Percentiles rank a stretch among this genome's conserved stretches.
Evolutionary conservation across 1,140 invertebrate genomes (phyloP).

Genomic region (Drosophila willistoni): DNA sequence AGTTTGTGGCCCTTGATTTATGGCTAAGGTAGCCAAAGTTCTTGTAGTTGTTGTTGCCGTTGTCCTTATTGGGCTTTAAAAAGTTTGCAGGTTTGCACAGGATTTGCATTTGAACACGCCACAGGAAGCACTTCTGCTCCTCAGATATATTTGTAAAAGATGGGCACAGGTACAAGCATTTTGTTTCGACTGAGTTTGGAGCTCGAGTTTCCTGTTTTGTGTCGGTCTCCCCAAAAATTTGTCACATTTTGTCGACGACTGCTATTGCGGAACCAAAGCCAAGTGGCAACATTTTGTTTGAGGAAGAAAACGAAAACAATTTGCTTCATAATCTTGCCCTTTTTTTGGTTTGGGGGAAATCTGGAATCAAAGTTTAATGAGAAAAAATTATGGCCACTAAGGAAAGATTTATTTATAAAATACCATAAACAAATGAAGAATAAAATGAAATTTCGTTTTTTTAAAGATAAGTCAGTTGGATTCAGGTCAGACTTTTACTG

Average conservation of each 20-base stretch:
- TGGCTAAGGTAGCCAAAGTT: slow-evolving; percentile 77
- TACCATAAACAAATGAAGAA: too few species aligned
- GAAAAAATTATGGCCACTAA: too few species aligned
- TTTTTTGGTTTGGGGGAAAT: slow-evolving; percentile 10
- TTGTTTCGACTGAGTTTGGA: slow-evolving; percentile 38
- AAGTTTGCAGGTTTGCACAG: slow-evolving; percentile 74
- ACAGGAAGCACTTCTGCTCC: slow-evolving; percentile 29
- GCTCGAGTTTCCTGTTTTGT: slow-evolving; percentile 54
- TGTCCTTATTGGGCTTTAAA: slow-evolving; percentile 72
- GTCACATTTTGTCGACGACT: slow-evolving; percentile 60
- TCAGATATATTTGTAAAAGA: slow-evolving; percentile 25
- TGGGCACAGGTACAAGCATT: slow-evolving; percentile 28
- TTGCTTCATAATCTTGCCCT: slow-evolving; percentile 54
- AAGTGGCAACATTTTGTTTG: slow-evolving; percentile 37
- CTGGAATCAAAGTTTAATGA: background rate
- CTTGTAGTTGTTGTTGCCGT: slow-evolving; percentile 29
- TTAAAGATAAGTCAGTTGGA: too few species aligned
- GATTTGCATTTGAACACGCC: slow-evolving; percentile 75
- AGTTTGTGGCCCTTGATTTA: slow-evolving; percentile 75
- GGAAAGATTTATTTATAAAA: too few species aligned
- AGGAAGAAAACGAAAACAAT: slow-evolving; percentile 34
- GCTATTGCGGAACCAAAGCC: slow-evolving; percentile 43
- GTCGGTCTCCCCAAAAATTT: slow-evolving; percentile 43
- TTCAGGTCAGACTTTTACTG: too few species aligned
- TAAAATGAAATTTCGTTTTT: too few species aligned